Evolutionary conservation across 2,113 vertebrate species (phyloP).

Genomic region (Ameiurus melas): DNA sequence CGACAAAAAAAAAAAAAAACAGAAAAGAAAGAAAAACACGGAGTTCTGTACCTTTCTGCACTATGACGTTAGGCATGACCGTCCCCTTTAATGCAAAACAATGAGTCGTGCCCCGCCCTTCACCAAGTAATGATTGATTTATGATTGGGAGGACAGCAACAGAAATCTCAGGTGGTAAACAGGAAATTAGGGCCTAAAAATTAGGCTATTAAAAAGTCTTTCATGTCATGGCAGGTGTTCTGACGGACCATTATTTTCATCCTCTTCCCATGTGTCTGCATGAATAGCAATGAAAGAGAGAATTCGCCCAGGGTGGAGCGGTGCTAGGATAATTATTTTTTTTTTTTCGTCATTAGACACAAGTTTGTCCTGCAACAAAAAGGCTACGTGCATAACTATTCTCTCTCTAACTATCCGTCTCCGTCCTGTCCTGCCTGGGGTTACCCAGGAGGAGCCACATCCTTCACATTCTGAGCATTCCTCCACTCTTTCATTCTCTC

Average conservation of each 20-base stretch:
- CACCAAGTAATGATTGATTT: not conserved
- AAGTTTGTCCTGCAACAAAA: conserved; percentile 33
- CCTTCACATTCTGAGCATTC: conserved; percentile 72
- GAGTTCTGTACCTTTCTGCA: not conserved
- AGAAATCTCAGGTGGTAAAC: not conserved
- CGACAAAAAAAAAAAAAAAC: too few relatives aligned
- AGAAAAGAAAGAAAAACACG: not conserved
- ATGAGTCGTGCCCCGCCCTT: not conserved
- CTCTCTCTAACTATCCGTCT: not conserved
- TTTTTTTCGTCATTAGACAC: conserved; percentile 41
- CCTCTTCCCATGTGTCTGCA: not conserved
- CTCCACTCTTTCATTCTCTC: conserved; percentile 23
- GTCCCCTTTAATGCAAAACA: not conserved
- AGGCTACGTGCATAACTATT: not conserved
- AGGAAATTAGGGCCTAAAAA: conserved; percentile 1
- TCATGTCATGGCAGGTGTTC: conserved; percentile 15
- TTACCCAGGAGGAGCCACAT: conserved; percentile 56
- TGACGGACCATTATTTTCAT: not conserved
- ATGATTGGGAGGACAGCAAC: not conserved
- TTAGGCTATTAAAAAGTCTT: not conserved
- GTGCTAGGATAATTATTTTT: conserved; percentile 26
- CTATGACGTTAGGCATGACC: not conserved
- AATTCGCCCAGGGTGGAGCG: conserved; percentile 59
- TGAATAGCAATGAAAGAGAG: not conserved
- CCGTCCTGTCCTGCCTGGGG: conserved; percentile 44